Evolutionary conservation across 2,797 vertebrate species (phyloP), one percentile per base, ranked within the genome.

Genomic region (Falco columbarius): DNA sequence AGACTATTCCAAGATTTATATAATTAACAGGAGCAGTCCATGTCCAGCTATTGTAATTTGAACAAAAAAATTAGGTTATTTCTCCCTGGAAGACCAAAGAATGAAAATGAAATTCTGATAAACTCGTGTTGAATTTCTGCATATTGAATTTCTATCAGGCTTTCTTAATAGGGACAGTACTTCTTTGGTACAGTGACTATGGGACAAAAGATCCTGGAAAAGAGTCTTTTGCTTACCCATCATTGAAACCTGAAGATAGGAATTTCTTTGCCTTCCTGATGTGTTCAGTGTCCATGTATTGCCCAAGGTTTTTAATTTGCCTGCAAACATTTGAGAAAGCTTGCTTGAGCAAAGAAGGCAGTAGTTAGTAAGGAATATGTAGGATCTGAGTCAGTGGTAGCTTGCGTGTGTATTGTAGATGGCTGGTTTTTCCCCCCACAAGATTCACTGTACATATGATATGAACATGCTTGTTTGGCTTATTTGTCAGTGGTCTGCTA

Each of bases 341-440:
- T 74, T 59, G 16, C 11, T 68, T 3, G 21, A 42, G 20, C 12
- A 34, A 56, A 47, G 29, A 30, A 55, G 51, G 10, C 4, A 38
- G 32, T 59, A 72, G 7, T 46, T 56, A 46, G 32, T 49, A 34
- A 12, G 46, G 22, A 80, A 20, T 36, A 22, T 19, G 6, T 54
- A 27, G 23, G 27, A 46, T 42, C n/a, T 72, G 65, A 62, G 42
- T 67, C 23, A 34, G 8, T 76, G 22, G 32, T 47, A 59, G 14
- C 5, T 65, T 81, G 16, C 9, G 2, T 26, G 19, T 12, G 12
- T 49, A 36, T 29, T 10, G 7, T 23, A 16, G 7, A n/a, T 15
- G 59, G 18, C 3, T 68, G 5, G 13, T 29, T 52, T 11, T 4
- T 2, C 4, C 7, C 14, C 1, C 1, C 6, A 9, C 23, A 86